A percentile compares a stretch with the other conserved stretches of the same genome.
Evolutionary conservation across 2,113 vertebrate species (phyloP).

Genomic region (Nycticebus coucang): DNA sequence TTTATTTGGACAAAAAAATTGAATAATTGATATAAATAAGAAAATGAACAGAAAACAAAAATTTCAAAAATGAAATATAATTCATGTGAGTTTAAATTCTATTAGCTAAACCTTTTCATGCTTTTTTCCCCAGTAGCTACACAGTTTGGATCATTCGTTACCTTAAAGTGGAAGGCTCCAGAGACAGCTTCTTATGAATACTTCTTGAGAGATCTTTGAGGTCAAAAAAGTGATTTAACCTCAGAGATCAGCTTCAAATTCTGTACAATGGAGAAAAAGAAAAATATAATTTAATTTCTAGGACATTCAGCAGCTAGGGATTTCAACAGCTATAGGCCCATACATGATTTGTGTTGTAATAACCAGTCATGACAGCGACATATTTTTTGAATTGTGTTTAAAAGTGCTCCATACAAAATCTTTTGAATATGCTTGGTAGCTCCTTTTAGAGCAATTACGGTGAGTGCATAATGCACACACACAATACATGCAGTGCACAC

Average conservation of each 20-base stretch:
- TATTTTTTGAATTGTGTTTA: constrained; percentile 66
- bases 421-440: constrained; percentile 53
- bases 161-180: constrained; percentile 73
- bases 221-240: constrained; percentile 81
- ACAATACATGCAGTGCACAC: too few species aligned
- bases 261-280: constrained; percentile 65
- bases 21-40: background rate
- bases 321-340: constrained; percentile 75
- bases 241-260: constrained; percentile 70
- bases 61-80: background rate
- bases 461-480: too few species aligned
- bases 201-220: constrained; percentile 76
- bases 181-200: constrained; percentile 76
- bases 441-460: constrained; percentile 35
- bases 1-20: background rate
- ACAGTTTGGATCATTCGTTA: constrained; percentile 69
- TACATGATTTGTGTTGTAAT: constrained; percentile 79
- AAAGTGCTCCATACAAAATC: constrained; percentile 40
- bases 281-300: constrained; percentile 82
- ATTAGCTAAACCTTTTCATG: constrained; percentile 12
- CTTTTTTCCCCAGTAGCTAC: background rate
- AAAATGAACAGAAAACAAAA: background rate
- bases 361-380: constrained; percentile 73
- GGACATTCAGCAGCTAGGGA: constrained; percentile 76
- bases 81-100: background rate